Conservation (phyloP, 2,888 invertebrate species). For the Rhingia rostrata region DNA sequence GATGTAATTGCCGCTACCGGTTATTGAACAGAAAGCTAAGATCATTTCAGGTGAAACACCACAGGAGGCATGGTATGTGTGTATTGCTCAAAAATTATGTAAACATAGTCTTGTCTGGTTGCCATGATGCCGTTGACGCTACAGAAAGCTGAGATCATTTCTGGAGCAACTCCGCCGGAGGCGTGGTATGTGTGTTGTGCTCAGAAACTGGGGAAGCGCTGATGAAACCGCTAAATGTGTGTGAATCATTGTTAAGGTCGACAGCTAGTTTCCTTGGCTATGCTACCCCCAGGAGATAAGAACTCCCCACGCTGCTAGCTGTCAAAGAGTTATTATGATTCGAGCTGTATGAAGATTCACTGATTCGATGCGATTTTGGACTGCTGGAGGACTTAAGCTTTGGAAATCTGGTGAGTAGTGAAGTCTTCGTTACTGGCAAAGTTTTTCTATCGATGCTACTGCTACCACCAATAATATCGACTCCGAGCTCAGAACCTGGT, state of each 20-base stretch:
- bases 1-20: slow-evolving; percentile 55
- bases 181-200: slow-evolving; percentile 66
- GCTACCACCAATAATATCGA: slow-evolving; percentile 74
- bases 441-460: slow-evolving; percentile 67
- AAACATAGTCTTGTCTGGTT: no score
- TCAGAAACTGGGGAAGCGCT: slow-evolving; percentile 79
- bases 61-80: no score
- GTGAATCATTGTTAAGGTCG: slow-evolving; percentile 81
- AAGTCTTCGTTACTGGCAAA: slow-evolving; percentile 67
- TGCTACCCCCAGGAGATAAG: slow-evolving; percentile 81
- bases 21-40: no score
- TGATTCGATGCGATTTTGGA: slow-evolving; percentile 83
- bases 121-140: no score
- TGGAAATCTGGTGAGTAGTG: slow-evolving; percentile 81
- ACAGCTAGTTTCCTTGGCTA: slow-evolving; percentile 83
- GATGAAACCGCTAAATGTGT: slow-evolving; percentile 81
- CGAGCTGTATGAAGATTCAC: slow-evolving; percentile 75
- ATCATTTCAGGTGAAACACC: no score
- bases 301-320: slow-evolving; percentile 75
- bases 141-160: slow-evolving; percentile 61
- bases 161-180: slow-evolving; percentile 68
- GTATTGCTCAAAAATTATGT: no score
- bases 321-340: slow-evolving; percentile 71
- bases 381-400: slow-evolving; percentile 84
- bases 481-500: slow-evolving; percentile 77